A percentile compares a stretch with the other conserved stretches of the same genome.
Conservation (phyloP, 1,140 invertebrate species). For the Micrasema minimum region DNA sequence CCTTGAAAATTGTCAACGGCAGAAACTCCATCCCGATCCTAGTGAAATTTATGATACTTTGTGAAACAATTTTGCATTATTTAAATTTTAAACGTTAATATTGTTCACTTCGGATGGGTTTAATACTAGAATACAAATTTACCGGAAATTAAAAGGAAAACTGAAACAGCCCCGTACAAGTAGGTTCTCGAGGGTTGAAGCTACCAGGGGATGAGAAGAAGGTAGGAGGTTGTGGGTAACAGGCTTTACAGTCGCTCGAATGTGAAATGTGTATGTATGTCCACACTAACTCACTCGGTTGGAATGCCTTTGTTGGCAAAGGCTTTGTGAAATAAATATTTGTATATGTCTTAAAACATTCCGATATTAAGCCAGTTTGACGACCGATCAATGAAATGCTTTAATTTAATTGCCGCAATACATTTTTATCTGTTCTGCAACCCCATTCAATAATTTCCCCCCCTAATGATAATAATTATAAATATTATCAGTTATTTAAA, state of each 20-base stretch:
- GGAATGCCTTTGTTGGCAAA: no score
- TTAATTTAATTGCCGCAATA: no score
- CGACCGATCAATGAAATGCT: no score
- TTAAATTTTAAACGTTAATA: neutral
- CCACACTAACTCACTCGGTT: neutral
- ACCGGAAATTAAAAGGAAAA: conserved; percentile 51
- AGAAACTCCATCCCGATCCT: no score
- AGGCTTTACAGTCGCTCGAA: neutral
- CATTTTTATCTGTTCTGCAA: no score
- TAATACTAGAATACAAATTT: conserved; percentile 46
- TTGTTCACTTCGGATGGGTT: conserved; percentile 12
- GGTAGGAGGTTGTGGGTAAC: neutral
- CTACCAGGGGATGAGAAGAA: conserved; percentile 18
- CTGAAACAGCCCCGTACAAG: conserved; percentile 32
- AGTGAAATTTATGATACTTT: no score
- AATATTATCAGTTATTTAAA: no score
- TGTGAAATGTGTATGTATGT: conserved; percentile 9
- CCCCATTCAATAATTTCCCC: no score
- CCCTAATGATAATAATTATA: no score
- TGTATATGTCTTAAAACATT: no score
- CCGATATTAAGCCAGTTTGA: no score
- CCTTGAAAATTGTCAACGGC: neutral
- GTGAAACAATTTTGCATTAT: neutral
- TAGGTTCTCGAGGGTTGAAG: neutral
- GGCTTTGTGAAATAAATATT: no score